These are phyloP conservation scores for Tympanuchus pallidicinctus DNA, from an alignment of 2,113 vertebrate genomes.

Conservation along the genomic window DNA sequence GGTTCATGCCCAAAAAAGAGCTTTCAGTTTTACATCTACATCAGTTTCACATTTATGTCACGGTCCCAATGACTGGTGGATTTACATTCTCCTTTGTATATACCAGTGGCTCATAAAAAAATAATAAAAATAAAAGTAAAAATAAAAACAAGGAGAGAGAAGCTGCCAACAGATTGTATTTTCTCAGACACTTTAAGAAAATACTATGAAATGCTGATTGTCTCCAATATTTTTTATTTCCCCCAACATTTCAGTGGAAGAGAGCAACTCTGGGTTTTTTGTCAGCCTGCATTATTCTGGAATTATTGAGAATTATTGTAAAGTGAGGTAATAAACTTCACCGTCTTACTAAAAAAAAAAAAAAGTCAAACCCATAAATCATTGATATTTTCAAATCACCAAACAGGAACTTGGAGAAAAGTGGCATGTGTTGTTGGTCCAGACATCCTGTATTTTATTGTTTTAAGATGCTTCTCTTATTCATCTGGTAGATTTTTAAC, in stretches of 20 bases:
- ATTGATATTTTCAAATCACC: background rate
- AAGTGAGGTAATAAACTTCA: background rate
- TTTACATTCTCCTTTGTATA: background rate
- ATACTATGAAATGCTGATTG: accelerated
- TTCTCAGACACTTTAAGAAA: background rate
- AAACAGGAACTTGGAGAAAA: slow-evolving; percentile 23
- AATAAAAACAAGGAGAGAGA: background rate
- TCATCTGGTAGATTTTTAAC: slow-evolving; percentile 25
- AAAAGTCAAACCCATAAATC: background rate
- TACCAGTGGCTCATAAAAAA: background rate
- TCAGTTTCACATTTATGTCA: background rate
- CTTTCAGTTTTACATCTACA: background rate
- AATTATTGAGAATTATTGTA: background rate
- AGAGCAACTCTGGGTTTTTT: background rate
- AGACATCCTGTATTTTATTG: slow-evolving; percentile 54
- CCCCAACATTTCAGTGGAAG: background rate
- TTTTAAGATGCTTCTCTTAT: slow-evolving; percentile 53
- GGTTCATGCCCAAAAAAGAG: accelerated
- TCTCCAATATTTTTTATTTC: background rate
- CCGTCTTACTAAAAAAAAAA: background rate
- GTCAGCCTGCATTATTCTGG: background rate
- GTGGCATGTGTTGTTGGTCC: background rate
- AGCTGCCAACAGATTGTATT: background rate
- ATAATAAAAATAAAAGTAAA: background rate
- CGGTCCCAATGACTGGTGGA: background rate